phyloP scores from a whole-genome alignment of 2,888 invertebrate species.

The Ceriagrion tenellum region DNA sequence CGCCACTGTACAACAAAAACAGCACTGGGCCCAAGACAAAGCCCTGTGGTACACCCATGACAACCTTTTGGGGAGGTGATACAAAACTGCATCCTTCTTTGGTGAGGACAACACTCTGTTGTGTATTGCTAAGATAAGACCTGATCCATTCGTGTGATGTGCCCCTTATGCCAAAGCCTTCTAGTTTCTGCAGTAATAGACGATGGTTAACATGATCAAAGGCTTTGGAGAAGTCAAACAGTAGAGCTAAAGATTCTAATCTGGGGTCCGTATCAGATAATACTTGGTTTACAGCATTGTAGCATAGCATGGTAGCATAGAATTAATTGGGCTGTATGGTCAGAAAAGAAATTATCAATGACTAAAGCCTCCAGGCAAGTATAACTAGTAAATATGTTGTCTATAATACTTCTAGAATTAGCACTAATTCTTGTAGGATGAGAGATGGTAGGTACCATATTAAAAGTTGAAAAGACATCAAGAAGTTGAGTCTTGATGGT shows the following conservation, averaged over 20 bases:
- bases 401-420: too few species aligned
- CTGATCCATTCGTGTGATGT: not conserved
- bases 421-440: too few species aligned
- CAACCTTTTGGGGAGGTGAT: not conserved
- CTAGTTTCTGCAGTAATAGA: not conserved
- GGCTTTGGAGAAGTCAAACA: not conserved
- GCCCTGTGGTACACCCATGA: not conserved
- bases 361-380: too few species aligned
- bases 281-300: not conserved
- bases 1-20: not conserved
- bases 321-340: too few species aligned
- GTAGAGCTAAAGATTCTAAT: not conserved
- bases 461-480: too few species aligned
- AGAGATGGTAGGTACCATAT: too few species aligned
- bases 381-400: too few species aligned
- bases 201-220: not conserved
- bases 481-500: too few species aligned
- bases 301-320: too few species aligned
- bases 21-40: not conserved
- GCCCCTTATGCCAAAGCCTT: not conserved
- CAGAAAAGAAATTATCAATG: too few species aligned
- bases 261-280: not conserved
- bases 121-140: not conserved
- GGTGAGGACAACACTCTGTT: not conserved
- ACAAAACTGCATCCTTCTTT: not conserved